Base-by-base conservation (phyloP, 2,888 invertebrate genomes). In the Drosophila fulvimacula region DNA sequence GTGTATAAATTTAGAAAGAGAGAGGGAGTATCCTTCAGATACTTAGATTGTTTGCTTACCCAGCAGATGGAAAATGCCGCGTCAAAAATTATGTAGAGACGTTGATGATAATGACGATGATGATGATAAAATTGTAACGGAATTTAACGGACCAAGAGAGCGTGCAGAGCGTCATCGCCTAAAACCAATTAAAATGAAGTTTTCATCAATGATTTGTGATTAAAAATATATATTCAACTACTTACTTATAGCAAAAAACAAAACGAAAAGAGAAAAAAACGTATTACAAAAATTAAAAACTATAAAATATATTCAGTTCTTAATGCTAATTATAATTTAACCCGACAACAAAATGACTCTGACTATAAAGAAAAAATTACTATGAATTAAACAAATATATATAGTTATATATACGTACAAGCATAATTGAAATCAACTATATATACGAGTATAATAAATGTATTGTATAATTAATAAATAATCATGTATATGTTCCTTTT, bases 151-250 rank as follows among this genome's bases (percentile, higher is more conserved):
- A 90, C 90, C 90, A 90, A 90, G 88, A 90, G 82, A 83, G 86
- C 85, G 89, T 88, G 88, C 84, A 90, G 91, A 91, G 91, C 87
- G 85, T 87, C 89, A 83, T 89, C 91, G 91, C 91, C 90, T 87
- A 85, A 90, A 89, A 73, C 89, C 82, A 81, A 83, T 76, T 77
- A 79, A 78, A 78, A 74, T 73, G 76, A 79, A 79, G 88, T 91
- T 91, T 91, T 90, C 89, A 91, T 91, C 91, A 91, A 91, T 91
- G 90, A 90, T 90, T 91, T 91, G 91, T 91, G 91, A 91, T 91
- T 91, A 32, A 51, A 76, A 81, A 79, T 60, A 69, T 73, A 76
- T 88, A 88, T 88, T 70, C 67, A 83, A 82, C 89, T 88, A 87
- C 74, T 81, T 88, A 86, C 73, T 67, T 62, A 61, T 48, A 67